Evolutionary conservation across 2,888 invertebrate species (phyloP), one percentile per base, ranked within the genome.

Genomic region (Lamproptera curius): DNA sequence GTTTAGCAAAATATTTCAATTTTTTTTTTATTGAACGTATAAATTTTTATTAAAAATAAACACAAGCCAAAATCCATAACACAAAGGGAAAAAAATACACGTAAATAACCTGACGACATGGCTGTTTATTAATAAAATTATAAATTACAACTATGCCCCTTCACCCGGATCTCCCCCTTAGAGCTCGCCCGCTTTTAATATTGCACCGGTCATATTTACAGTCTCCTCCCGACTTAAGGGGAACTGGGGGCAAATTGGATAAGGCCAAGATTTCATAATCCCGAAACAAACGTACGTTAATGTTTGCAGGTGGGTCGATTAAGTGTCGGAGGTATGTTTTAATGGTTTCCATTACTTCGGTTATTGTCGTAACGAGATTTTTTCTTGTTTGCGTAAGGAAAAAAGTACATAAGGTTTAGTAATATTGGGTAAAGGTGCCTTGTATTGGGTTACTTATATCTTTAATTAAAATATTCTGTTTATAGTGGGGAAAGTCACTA

Each of bases 161-260:
- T 46, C 28, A 43, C 42, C 43, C 31, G 34, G 43, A 16, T 33
- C 37, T 26, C 46, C 42, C 50, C 43, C 46, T 43, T 46, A 50
- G 46, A 48, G 46, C 36, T 44, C 42, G 28, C 43, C 38, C 33
- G 46, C 41, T 49, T 49, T 52, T 52, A 52, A 52, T 52, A 52
- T 52, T 49, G 49, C 50, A 50, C 34, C 38, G 26, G 35, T 26
- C 39, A 44, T 53, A 46, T 44, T 50, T 50, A 36, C 41, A 44
- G 35, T 28, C 33, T 13, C 34, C 35, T 16, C 38, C 28, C 34
- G 34, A 15, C 38, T 40, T 41, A 48, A 16, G 34, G 17, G 49
- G 43, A 26, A 20, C 35, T 35, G 17, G 36, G 35, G 49, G 17
- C 31, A 49, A 49, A 44, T 44, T 28, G 49, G 15, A 44, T 28